These are phyloP conservation scores for Megathymus violae DNA, from an alignment of 1,140 invertebrate species.

Conservation along the genomic window DNA sequence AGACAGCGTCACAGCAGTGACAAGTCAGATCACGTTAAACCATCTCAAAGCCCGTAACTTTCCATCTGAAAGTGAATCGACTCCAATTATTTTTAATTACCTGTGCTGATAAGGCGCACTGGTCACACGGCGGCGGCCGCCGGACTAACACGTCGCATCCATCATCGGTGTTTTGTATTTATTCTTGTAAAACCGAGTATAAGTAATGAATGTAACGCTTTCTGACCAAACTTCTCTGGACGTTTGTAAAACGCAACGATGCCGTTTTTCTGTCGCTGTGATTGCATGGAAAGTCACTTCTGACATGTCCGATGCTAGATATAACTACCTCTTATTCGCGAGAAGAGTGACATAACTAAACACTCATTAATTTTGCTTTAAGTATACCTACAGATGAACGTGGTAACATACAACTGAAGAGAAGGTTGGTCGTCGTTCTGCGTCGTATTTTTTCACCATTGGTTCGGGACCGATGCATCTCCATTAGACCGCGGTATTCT, in stretches of 20 bases:
- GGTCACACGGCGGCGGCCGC: conserved; percentile 21
- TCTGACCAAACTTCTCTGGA: conserved; percentile 38
- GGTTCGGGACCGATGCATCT: too few species aligned
- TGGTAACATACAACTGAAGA: too few species aligned
- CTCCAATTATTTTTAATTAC: conserved; percentile 51
- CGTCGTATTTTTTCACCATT: too few species aligned
- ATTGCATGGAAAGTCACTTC: conserved; percentile 3
- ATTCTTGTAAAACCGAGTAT: conserved; percentile 19
- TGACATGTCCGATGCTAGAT: neutral
- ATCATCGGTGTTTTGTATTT: conserved; percentile 25
- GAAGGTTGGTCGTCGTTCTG: too few species aligned
- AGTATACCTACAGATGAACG: too few species aligned
- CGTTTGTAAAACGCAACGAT: conserved; percentile 21
- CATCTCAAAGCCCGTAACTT: conserved; percentile 36
- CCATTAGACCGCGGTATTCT: too few species aligned
- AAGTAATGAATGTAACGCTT: conserved; percentile 37
- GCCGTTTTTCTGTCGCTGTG: neutral
- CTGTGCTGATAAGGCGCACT: conserved; percentile 37
- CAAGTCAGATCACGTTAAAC: conserved; percentile 23
- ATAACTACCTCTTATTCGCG: too few species aligned
- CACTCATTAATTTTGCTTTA: too few species aligned
- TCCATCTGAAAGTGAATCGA: conserved; percentile 47
- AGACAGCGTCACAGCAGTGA: conserved; percentile 2
- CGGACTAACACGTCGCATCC: conserved; percentile 21
- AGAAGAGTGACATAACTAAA: too few species aligned